Percentiles rank a stretch among this genome's conserved stretches.
phyloP scores from a whole-genome alignment of 30 jellyfish, hydroid and myxozoan genomes.

The Hydra vulgaris region DNA sequence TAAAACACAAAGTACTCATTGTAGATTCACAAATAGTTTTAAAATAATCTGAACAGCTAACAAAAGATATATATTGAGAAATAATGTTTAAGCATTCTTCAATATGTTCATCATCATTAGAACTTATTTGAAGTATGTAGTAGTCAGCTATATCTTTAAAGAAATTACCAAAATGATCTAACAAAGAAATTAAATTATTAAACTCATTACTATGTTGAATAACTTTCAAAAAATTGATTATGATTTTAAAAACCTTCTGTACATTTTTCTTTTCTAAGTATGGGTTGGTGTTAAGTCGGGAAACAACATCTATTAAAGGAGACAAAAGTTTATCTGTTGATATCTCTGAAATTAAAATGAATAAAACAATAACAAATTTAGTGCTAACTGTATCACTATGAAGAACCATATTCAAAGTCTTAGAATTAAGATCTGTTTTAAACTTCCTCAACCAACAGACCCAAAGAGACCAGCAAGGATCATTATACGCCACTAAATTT shows the following conservation, averaged over 20 bases:
- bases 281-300: constrained; percentile 28
- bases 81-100: neutral
- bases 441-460: neutral
- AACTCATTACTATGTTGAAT: neutral
- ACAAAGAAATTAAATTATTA: no score
- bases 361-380: neutral
- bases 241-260: neutral
- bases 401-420: neutral
- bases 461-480: constrained; percentile 9
- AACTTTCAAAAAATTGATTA: neutral
- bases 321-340: neutral
- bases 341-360: neutral
- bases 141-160: neutral
- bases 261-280: constrained; percentile 14
- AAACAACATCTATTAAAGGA: constrained; percentile 10
- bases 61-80: neutral
- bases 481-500: neutral
- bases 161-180: neutral
- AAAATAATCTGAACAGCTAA: neutral
- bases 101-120: neutral
- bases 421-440: neutral
- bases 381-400: neutral
- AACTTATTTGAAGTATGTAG: neutral
- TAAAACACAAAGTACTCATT: neutral
- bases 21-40: neutral